Conservation (phyloP, 2,888 invertebrate species). For the Scaptomyza reducta region DNA sequence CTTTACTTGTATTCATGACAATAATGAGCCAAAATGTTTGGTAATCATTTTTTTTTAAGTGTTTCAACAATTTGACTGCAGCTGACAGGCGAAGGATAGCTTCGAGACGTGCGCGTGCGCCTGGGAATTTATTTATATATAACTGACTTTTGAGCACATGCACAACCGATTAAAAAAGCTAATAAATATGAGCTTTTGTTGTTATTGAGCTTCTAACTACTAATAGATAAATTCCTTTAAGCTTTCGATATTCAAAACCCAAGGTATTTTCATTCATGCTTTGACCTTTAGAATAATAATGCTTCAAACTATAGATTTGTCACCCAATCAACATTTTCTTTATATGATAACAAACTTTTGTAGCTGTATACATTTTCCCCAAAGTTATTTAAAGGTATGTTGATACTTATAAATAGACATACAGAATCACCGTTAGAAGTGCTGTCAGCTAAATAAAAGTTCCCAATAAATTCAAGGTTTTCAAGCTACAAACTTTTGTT, state of each 20-base stretch:
- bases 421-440: constrained; percentile 39
- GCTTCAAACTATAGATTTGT: no score
- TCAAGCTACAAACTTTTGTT: constrained; percentile 21
- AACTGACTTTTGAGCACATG: constrained; percentile 4
- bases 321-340: neutral
- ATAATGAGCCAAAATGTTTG: constrained; percentile 73
- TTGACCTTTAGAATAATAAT: no score
- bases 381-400: constrained; percentile 18
- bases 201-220: neutral
- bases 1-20: constrained; percentile 29
- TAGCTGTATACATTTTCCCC: constrained; percentile 21
- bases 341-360: constrained; percentile 13
- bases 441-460: constrained; percentile 50
- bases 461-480: constrained; percentile 53
- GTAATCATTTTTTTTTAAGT: constrained; percentile 64
- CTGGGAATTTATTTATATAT: constrained; percentile 16
- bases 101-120: constrained; percentile 6
- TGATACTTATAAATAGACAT: constrained; percentile 17
- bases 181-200: constrained; percentile 10
- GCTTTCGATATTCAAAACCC: no score
- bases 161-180: constrained; percentile 2
- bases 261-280: no score
- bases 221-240: neutral
- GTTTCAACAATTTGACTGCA: constrained; percentile 45
- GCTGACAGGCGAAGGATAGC: constrained; percentile 32